Conservation (phyloP, 1,140 invertebrate species). For the Drosophila tropicalis region DNA sequence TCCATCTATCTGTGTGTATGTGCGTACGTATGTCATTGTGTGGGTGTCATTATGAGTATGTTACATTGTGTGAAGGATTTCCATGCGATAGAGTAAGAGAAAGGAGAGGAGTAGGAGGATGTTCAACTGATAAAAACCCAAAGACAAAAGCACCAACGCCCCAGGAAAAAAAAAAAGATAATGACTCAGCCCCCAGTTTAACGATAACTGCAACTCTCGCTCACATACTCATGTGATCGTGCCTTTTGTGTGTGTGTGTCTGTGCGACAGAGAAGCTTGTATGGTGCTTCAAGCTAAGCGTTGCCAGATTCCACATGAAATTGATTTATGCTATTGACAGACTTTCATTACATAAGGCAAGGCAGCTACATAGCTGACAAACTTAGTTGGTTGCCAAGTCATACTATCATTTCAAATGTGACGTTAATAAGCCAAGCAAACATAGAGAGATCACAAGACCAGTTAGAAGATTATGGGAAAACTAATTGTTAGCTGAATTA, state of each 20-base stretch:
- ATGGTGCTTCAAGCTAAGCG: neutral
- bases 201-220: slow-evolving; percentile 31
- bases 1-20: neutral
- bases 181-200: slow-evolving; percentile 25
- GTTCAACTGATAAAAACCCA: slow-evolving; percentile 56
- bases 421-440: slow-evolving; percentile 57
- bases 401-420: slow-evolving; percentile 23
- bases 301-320: slow-evolving; percentile 37
- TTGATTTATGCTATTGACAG: slow-evolving; percentile 62
- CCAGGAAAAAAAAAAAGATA: slow-evolving; percentile 17
- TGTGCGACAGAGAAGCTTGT: slow-evolving; percentile 14
- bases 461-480: slow-evolving; percentile 56
- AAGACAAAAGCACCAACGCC: slow-evolving; percentile 40
- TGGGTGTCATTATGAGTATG: neutral
- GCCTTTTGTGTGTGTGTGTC: neutral
- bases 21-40: slow-evolving; percentile 32
- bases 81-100: slow-evolving; percentile 18
- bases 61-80: slow-evolving; percentile 60
- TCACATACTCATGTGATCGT: slow-evolving; percentile 43
- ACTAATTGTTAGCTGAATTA: slow-evolving; percentile 50
- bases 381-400: slow-evolving; percentile 42
- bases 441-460: slow-evolving; percentile 63
- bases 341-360: slow-evolving; percentile 54
- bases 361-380: slow-evolving; percentile 28
- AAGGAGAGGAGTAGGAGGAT: slow-evolving; percentile 28